Evolutionary conservation across 2,888 invertebrate species (phyloP), one percentile per base, ranked within the genome.

Genomic region (Uropetala carovei): DNA sequence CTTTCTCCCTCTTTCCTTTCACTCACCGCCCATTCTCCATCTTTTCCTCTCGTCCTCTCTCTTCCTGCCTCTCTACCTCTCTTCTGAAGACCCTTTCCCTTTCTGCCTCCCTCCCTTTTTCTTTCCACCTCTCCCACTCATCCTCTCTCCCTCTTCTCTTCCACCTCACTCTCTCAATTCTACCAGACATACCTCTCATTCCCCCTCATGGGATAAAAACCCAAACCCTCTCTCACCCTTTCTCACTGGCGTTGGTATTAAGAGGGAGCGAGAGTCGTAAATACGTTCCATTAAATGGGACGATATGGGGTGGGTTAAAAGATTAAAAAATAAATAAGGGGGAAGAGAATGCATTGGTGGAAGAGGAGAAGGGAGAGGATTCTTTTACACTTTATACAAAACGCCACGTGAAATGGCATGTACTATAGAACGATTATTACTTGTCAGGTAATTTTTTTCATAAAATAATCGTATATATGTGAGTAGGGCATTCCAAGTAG

Each of bases 201-300:
- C 30, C 9, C 68, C n/a, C 75, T 27, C 27, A 13, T 9, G 5
- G 43, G 43, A 27, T 75, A 75, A 13, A 75, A 22, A 75, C 75
- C 75, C 0, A 27, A 7, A 18, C 8, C 14, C 14, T 1, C 22
- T 18, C n/a, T 22, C 75, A 11, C 75, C 75, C 75, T 75, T 22
- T 75, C 75, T 75, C 75, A 75, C n/a, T 11, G 89, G 43, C 18
- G 27, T 89, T 60, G 43, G 30, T 89, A 64, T 89, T 89, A 86
- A 86, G 60, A 43, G 89, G 89, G 60, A 8, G 68, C 18, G 89
- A 56, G 89, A 64, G 64, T 56, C 64, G 64, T 89, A 89, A 68
- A 64, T 89, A 64, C 7, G 89, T 89, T 89, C 89, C 89, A 89
- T 89, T 89, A 89, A 89, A 89, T n/a, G 27, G 30, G 60, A 30